A percentile compares a stretch with the other conserved stretches of the same genome.
These are phyloP conservation scores for Megamerina dolium DNA, from an alignment of 2,888 invertebrate species.

Conservation along the genomic window DNA sequence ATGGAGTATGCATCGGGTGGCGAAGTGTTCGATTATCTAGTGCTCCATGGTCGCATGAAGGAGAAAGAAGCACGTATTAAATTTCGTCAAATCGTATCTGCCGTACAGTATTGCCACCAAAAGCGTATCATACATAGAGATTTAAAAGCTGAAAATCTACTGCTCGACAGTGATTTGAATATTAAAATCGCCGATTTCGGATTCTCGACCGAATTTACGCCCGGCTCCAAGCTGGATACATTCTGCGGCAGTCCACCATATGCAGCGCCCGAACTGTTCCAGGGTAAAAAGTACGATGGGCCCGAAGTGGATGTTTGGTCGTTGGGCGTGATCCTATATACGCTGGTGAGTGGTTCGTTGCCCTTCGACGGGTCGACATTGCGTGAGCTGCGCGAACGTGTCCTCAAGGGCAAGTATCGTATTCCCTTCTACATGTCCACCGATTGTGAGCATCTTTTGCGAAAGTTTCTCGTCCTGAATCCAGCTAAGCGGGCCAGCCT, in stretches of 20 bases:
- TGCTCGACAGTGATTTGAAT: conserved; percentile 99
- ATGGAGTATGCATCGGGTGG: conserved; percentile 99
- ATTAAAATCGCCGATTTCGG: conserved; percentile 99
- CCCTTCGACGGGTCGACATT: conserved; percentile 99
- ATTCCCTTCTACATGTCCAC: conserved; percentile 99
- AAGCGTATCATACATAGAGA: conserved; percentile 96
- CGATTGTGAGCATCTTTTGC: conserved; percentile 98
- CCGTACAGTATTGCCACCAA: conserved; percentile 99
- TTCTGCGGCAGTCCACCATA: conserved; percentile 99
- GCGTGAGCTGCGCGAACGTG: conserved; percentile 92
- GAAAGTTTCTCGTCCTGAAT: conserved; percentile 99
- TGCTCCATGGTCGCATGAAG: conserved; percentile 94
- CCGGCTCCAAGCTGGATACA: conserved; percentile 97
- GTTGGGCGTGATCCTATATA: conserved; percentile 96
- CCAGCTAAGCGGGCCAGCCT: conserved; percentile 94
- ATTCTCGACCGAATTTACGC: conserved; percentile 98
- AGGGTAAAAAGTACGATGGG: conserved; percentile 99
- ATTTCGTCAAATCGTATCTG: conserved; percentile 98
- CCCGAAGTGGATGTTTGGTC: conserved; percentile 99
- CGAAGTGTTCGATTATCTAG: conserved; percentile 99
- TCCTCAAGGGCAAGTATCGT: conserved; percentile 97
- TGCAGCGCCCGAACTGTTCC: conserved; percentile 98
- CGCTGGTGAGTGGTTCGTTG: conserved; percentile 96
- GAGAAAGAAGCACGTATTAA: conserved; percentile 97
- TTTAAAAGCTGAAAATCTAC: conserved; percentile 95